Base-by-base conservation (phyloP, 2,113 vertebrate species). In the Mesocricetus auratus region DNA sequence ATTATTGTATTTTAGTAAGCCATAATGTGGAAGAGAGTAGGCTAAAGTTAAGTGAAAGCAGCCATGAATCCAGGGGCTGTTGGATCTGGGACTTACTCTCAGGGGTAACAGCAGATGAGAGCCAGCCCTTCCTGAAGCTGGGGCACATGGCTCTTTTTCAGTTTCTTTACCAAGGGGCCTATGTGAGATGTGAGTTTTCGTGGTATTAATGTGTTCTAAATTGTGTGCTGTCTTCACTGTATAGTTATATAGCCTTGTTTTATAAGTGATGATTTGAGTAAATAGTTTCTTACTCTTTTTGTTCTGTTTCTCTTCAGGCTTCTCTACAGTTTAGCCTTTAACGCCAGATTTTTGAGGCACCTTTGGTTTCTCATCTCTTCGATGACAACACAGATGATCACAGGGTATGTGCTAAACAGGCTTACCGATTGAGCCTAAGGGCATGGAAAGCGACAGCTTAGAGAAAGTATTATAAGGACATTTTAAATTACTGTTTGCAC, bases 381-480 rank as follows among this genome's bases (percentile, higher is more conserved):
- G n/a, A 99, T 99, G 99, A 99, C 99, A 22, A 99, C 99, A 8
- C 99, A 98, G 97, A 99, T 99, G 99, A 99, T 99, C 98, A 99
- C 99, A 60, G 99, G 99, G 99, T 99, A 98, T 94, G 99, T 99
- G 95, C 87, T 74, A 0, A 1, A 4, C 33, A 4, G 47, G 36
- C 91, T 96, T 68, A 82, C 11, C 89, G 56, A 21, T 1, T 21
- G 56, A 96, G 64, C 56, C 50, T 68, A 71, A 66, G 39, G 8
- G 19, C 13, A 0, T 7, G 56, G 53, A 2, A 36, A 56, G 58
- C 58, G 42, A 39, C n/a, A 2, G 1, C 16, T 90, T 45, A 10
- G 4, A 6, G 39, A 45, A 53, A 47, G 58, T 45, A 7, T 17
- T n/a, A 7, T 31, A 24, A 33, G 60, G 16, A 29, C 13, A 6